Evolutionary conservation across 2,888 invertebrate species (phyloP).

Genomic region (Galerucella pusilla): DNA sequence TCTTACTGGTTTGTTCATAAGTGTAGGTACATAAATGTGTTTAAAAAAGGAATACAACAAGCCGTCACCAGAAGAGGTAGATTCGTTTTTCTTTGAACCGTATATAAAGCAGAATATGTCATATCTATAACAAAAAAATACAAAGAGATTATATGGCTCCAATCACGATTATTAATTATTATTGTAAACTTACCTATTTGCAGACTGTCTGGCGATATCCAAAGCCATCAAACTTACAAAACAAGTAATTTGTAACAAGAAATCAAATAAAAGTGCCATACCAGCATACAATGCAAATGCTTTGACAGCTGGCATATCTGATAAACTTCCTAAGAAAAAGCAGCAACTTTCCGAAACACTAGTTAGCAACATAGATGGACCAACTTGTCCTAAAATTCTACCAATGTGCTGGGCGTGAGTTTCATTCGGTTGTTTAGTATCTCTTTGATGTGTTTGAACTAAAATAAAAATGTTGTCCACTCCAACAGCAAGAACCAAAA

Average conservation of each 20-base stretch:
- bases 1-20: conserved; percentile 81
- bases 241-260: conserved; percentile 89
- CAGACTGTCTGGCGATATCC: conserved; percentile 81
- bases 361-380: conserved; percentile 96
- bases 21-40: conserved; percentile 84
- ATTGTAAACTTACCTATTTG: conserved; percentile 32
- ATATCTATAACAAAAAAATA: conserved; percentile 61
- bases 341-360: conserved; percentile 95
- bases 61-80: conserved; percentile 69
- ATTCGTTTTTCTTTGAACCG: conserved; percentile 73
- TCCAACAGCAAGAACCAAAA: conserved; percentile 96
- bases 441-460: conserved; percentile 93
- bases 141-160: background rate
- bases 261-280: conserved; percentile 93
- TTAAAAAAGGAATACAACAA: conserved; percentile 88
- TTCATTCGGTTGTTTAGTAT: conserved; percentile 78
- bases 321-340: conserved; percentile 89
- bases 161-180: background rate
- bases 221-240: conserved; percentile 90
- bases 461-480: conserved; percentile 99
- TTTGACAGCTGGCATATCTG: conserved; percentile 97
- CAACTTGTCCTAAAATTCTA: conserved; percentile 90
- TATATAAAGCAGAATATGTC: conserved; percentile 88
- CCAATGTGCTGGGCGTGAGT: conserved; percentile 89
- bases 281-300: conserved; percentile 98